Conservation (phyloP, 37 sponge, comb jelly and placozoan genomes). For the Beroe ovata region DNA sequence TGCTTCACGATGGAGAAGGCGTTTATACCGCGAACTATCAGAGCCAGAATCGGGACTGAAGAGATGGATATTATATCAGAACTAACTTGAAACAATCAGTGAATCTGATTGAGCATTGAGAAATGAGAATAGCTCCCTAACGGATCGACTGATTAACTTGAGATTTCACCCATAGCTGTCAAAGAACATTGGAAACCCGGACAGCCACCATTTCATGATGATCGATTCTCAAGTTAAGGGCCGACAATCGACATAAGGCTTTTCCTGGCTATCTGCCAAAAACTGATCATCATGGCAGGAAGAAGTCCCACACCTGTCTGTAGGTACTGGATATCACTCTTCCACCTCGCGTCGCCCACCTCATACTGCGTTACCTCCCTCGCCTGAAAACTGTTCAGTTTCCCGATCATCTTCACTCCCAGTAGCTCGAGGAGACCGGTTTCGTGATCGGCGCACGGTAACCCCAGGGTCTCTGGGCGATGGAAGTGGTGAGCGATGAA, state of each 20-base stretch:
- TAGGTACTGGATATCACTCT: constrained; percentile 32
- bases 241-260: no score
- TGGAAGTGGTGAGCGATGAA: neutral
- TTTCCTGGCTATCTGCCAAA: no score
- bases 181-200: no score
- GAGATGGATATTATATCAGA: neutral
- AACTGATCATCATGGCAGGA: no score
- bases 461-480: constrained; percentile 47
- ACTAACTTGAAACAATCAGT: neutral
- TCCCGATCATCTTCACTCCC: constrained; percentile 40
- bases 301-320: no score
- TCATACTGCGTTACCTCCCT: constrained; percentile 41
- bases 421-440: constrained; percentile 40
- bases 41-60: constrained; percentile 38
- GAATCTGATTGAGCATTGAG: no score
- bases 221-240: no score
- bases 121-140: no score
- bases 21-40: constrained; percentile 50
- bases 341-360: constrained; percentile 37
- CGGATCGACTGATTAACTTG: no score
- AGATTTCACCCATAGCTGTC: no score
- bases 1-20: constrained; percentile 25
- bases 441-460: neutral
- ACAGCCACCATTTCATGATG: no score
- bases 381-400: constrained; percentile 33